Conservation (phyloP, 2,113 vertebrate species). For the Himantopus leucocephalus region DNA sequence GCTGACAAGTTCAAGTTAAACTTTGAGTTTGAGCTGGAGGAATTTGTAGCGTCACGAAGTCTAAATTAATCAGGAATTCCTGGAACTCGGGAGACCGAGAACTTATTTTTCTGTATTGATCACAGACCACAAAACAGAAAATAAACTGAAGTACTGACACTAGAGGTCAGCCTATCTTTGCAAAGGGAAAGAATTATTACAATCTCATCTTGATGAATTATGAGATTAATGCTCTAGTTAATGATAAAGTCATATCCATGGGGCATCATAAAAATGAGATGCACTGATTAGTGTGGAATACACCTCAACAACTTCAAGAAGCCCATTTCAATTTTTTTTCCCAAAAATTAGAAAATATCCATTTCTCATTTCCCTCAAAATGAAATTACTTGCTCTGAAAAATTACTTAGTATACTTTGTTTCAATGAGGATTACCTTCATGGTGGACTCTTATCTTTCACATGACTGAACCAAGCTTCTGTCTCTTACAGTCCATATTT, state of each 20-base stretch:
- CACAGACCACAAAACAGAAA: not conserved
- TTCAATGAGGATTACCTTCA: not conserved
- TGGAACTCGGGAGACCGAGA: not conserved
- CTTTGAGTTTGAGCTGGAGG: not conserved
- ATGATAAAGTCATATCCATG: not conserved
- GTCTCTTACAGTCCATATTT: not conserved
- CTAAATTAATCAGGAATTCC: slow-evolving; percentile 40
- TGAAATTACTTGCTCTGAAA: not conserved
- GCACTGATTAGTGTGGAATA: not conserved
- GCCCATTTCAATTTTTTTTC: not conserved
- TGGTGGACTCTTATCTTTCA: not conserved
- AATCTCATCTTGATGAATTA: not conserved
- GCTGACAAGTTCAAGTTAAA: slow-evolving; percentile 32
- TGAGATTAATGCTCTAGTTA: not conserved
- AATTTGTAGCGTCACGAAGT: not conserved
- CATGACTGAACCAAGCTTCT: not conserved
- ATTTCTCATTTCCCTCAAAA: not conserved
- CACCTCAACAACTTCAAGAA: not conserved
- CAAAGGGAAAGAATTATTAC: not conserved
- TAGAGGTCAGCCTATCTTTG: slow-evolving; percentile 49
- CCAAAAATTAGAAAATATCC: not conserved
- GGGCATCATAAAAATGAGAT: not conserved
- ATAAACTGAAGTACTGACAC: slow-evolving; percentile 5
- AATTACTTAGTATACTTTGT: not conserved
- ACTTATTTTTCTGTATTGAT: slow-evolving; percentile 42